A percentile compares a stretch with the other conserved stretches of the same genome.
Evolutionary conservation across 2,888 invertebrate genomes (phyloP).

Genomic region (Coremacera marginata): DNA sequence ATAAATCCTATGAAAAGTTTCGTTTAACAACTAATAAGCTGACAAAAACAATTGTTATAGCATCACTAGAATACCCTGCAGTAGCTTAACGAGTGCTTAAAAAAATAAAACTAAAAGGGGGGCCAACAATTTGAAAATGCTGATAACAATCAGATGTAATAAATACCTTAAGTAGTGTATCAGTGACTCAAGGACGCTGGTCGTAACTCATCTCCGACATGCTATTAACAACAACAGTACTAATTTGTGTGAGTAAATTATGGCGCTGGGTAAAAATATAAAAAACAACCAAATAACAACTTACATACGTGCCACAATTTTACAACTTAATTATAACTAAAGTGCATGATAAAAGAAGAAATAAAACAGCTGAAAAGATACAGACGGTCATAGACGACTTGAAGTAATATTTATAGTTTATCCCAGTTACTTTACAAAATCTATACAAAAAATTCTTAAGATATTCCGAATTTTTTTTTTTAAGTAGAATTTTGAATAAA

Average conservation of each 20-base stretch:
- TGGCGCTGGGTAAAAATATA: conserved; percentile 12
- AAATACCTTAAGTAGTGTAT: conserved; percentile 63
- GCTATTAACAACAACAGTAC: conserved; percentile 47
- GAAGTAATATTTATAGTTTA: too few relatives aligned
- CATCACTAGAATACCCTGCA: too few relatives aligned
- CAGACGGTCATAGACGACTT: neutral
- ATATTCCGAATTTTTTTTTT: too few relatives aligned
- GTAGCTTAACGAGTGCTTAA: too few relatives aligned
- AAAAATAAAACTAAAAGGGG: neutral
- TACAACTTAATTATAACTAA: conserved; percentile 67
- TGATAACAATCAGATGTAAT: conserved; percentile 65
- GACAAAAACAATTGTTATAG: too few relatives aligned
- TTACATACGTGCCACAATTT: conserved; percentile 64
- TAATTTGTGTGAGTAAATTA: conserved; percentile 41
- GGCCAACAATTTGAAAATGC: neutral
- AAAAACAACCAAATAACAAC: conserved; percentile 43
- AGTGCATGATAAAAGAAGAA: conserved; percentile 56
- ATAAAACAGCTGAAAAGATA: conserved; percentile 22
- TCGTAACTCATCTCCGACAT: conserved; percentile 61
- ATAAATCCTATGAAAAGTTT: too few relatives aligned
- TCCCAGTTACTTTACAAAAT: too few relatives aligned
- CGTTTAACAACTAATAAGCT: too few relatives aligned
- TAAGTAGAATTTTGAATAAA: too few relatives aligned
- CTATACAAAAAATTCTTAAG: too few relatives aligned
- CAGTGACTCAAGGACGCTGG: conserved; percentile 61